phyloP scores from a whole-genome alignment of 1,140 invertebrate species.

The Trichomalopsis sarcophagae region DNA sequence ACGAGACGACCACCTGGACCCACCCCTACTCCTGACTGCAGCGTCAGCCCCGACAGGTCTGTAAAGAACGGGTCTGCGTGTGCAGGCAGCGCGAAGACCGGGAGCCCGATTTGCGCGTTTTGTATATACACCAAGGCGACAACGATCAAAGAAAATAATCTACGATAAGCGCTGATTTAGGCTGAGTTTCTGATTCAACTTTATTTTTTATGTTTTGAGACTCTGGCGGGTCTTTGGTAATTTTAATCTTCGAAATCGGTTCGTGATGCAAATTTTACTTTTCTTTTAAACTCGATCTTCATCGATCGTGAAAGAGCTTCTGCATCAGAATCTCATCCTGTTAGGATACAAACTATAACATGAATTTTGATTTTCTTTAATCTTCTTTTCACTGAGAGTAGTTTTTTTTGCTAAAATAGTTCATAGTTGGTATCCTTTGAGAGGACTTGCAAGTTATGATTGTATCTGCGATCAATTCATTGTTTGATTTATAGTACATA shows the following conservation, averaged over 20 bases:
- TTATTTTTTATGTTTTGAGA: background rate
- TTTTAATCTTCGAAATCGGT: no score
- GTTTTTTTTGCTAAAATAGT: background rate
- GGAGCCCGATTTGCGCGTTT: conserved; percentile 54
- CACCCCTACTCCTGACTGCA: conserved; percentile 80
- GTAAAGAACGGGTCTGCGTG: conserved; percentile 76
- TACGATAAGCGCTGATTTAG: conserved; percentile 29
- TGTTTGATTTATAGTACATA: background rate
- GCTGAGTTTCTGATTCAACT: background rate
- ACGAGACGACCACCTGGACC: conserved; percentile 76
- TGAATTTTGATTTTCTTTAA: background rate
- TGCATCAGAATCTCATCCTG: background rate
- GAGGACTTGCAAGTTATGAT: background rate
- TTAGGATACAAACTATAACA: background rate
- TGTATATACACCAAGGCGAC: conserved; percentile 71
- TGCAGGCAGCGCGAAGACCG: conserved; percentile 68
- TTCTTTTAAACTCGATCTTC: no score
- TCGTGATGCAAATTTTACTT: no score
- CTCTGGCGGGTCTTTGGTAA: background rate
- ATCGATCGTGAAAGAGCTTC: no score
- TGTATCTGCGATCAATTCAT: background rate
- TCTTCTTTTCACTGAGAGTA: background rate
- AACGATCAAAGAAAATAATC: conserved; percentile 64
- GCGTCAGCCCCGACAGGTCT: conserved; percentile 90
- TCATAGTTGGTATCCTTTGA: conserved; percentile 23